Evolutionary conservation across 64 coral and sea anemone genomes (phyloP), one percentile per base, ranked within the genome.

Genomic region (Orbicella faveolata): DNA sequence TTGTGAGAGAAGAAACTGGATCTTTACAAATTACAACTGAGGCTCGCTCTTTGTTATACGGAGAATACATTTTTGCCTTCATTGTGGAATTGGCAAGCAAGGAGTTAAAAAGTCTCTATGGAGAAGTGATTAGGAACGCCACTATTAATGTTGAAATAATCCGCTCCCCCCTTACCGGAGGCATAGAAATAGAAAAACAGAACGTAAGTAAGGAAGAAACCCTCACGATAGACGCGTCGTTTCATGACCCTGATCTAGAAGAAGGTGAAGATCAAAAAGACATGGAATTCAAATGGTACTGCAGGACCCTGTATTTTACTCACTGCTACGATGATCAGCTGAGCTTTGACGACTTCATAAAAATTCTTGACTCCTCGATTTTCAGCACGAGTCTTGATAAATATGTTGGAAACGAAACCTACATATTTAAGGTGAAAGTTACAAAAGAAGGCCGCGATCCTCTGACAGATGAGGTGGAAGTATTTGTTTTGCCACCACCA

Each of bases 241-340:
- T 86, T 23, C 59, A 76, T 20, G 84, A 92, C 10, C 90, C 83
- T 41, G 90, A 92, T 87, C 33, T 87, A 4, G 75, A 63, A 14
- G 37, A 61, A 25, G 23, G 21, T 57, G 44, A 79, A 19, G 69
- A 66, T 9, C 19, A 72, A 14, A 16, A 20, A 52, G 64, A 20
- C 41, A 52, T 92, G 35, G 51, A 52, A 33, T 92, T 68, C 25
- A 36, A 77, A 5, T 92, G 90, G 90, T 92, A 79, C 36, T 92
- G 90, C 63, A 87, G 19, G 41, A 92, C 36, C 19, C 18, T 64
- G 5, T 11, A 25, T 15, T 87, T 79, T 39, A 83, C 87, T 9
- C 83, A 86, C 12, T 92, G 90, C 63, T 87, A 79, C 33, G 63
- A 66, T 4, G 17, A 78, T 14, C n/a, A 66, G 36, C 54, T 21